Percentiles rank a stretch among this genome's conserved stretches.
Conservation (phyloP, 2,113 vertebrate genomes). For the Thymallus thymallus region DNA sequence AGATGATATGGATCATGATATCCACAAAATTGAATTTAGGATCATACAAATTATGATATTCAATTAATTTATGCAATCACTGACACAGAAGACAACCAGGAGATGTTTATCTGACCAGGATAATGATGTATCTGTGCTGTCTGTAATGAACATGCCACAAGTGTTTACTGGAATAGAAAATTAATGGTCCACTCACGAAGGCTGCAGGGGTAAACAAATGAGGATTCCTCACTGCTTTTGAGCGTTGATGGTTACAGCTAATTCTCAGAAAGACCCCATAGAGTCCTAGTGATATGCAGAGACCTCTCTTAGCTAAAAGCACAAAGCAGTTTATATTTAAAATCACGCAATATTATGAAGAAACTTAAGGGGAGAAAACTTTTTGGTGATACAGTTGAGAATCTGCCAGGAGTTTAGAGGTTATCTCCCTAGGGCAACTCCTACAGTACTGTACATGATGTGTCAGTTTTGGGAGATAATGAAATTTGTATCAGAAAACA, state of each 20-base stretch:
- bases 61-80: too few relatives aligned
- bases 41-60: too few relatives aligned
- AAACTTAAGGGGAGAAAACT: not conserved
- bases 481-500: not conserved
- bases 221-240: slow-evolving; percentile 17
- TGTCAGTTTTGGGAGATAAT: not conserved
- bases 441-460: too few relatives aligned
- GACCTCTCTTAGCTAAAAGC: not conserved
- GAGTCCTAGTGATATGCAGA: slow-evolving; percentile 25
- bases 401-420: not conserved
- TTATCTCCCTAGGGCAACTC: too few relatives aligned
- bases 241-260: slow-evolving; percentile 34
- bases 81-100: not conserved
- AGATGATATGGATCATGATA: too few relatives aligned
- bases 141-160: not conserved
- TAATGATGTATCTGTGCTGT: not conserved
- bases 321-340: not conserved
- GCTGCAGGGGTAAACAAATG: slow-evolving; percentile 50
- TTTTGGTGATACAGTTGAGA: not conserved
- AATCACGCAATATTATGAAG: not conserved
- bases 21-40: too few relatives aligned
- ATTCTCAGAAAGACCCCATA: slow-evolving; percentile 35
- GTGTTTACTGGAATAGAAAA: slow-evolving; percentile 38
- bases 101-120: not conserved
- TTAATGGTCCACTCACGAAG: slow-evolving; percentile 17